Evolutionary conservation across 2,113 vertebrate species (phyloP).

Genomic region (Excalfactoria chinensis): DNA sequence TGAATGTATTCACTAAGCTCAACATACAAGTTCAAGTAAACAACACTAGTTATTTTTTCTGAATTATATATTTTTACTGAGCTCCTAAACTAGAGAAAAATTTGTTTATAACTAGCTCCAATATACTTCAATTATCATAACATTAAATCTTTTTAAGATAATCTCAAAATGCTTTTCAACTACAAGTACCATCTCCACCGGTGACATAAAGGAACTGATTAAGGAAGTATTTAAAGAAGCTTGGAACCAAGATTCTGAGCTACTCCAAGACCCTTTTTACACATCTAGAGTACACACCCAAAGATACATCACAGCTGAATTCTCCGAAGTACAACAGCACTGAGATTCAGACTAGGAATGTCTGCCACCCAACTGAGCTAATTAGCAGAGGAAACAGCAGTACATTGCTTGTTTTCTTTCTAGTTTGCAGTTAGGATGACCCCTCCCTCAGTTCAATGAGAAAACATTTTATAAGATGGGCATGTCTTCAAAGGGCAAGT

Average conservation of each 20-base stretch:
- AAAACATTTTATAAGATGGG: rapidly evolving
- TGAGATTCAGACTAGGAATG: background rate
- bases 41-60: background rate
- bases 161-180: background rate
- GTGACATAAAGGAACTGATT: background rate
- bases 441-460: background rate
- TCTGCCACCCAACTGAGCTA: background rate
- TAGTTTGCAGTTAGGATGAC: background rate
- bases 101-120: background rate
- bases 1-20: background rate
- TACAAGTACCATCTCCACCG: background rate
- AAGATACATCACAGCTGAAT: background rate
- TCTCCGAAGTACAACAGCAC: background rate
- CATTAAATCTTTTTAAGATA: background rate
- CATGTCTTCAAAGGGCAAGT: background rate
- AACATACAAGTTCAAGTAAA: background rate
- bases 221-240: background rate
- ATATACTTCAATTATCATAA: background rate
- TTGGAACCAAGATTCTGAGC: background rate
- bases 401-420: background rate
- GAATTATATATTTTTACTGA: background rate
- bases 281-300: background rate
- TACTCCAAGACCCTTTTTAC: background rate
- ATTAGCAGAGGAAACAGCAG: background rate
- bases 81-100: background rate